phyloP scores from a whole-genome alignment of 2,797 vertebrate species.

The Enteromius fasciolatus region DNA sequence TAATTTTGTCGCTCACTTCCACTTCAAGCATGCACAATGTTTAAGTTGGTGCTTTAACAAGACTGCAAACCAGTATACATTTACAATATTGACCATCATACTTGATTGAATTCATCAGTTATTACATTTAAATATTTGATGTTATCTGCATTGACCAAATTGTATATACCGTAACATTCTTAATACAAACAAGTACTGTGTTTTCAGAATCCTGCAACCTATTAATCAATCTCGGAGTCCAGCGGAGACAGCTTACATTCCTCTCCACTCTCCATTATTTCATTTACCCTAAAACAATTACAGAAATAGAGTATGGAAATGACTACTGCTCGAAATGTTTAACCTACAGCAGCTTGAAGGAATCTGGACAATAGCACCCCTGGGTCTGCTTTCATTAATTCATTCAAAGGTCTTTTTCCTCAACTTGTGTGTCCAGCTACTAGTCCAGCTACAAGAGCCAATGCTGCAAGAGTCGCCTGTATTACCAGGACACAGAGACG shows the following conservation, averaged over 20 bases:
- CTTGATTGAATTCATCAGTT: background rate
- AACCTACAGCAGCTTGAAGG: slow-evolving; percentile 15
- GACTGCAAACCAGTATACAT: background rate
- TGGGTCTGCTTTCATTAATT: slow-evolving; percentile 25
- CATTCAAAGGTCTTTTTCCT: slow-evolving; percentile 17
- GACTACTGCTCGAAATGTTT: slow-evolving; percentile 3
- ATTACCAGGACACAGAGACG: slow-evolving; percentile 54
- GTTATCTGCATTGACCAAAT: background rate
- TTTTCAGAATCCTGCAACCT: background rate
- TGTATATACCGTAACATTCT: background rate
- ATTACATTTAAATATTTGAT: background rate
- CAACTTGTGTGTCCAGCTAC: slow-evolving; percentile 12
- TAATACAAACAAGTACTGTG: background rate
- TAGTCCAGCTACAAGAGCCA: slow-evolving; percentile 8
- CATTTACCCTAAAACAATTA: background rate
- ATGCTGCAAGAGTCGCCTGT: slow-evolving; percentile 49
- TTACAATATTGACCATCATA: background rate
- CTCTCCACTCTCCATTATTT: background rate
- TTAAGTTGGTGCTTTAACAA: background rate
- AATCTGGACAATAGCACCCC: slow-evolving; percentile 1
- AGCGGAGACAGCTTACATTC: background rate
- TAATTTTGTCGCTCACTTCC: background rate
- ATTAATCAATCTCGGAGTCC: background rate
- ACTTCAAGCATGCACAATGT: background rate
- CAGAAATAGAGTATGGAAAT: slow-evolving; percentile 13